Evolutionary conservation across 2,888 invertebrate genomes (phyloP).

Genomic region (Steinernema scapterisci): DNA sequence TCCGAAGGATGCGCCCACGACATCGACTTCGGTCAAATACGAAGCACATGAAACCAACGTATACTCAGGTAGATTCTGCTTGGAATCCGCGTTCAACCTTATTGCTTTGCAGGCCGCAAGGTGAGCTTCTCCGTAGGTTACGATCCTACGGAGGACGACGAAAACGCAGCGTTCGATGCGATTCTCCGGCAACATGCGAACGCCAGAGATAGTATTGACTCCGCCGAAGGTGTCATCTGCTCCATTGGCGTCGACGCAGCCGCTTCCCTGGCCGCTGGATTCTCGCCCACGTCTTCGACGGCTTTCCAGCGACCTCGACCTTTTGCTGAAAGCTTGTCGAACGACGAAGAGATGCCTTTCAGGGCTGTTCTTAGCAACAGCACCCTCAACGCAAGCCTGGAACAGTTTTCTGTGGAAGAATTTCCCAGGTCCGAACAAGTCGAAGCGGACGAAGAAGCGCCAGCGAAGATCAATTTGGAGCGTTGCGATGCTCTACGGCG

Average conservation of each 20-base stretch:
- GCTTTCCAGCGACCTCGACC: neutral
- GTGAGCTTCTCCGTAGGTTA: conserved; percentile 52
- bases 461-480: conserved; percentile 10
- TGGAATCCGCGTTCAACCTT: too few species aligned
- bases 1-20: neutral
- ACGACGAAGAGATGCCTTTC: neutral
- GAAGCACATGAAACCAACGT: neutral
- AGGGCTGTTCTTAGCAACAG: conserved; percentile 7
- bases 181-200: neutral
- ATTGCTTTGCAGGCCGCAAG: too few species aligned
- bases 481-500: neutral
- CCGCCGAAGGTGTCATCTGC: conserved; percentile 3
- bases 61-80: neutral
- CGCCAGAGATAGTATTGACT: conserved; percentile 1
- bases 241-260: conserved; percentile 34
- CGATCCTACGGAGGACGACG: conserved; percentile 36
- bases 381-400: neutral
- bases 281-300: conserved; percentile 5
- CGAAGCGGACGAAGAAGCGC: conserved; percentile 14
- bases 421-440: neutral
- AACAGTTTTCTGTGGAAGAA: conserved; percentile 7
- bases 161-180: neutral
- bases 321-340: neutral
- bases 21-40: neutral
- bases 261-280: conserved; percentile 11